Percentiles rank a stretch among this genome's conserved stretches.
Evolutionary conservation across 2,888 invertebrate genomes (phyloP).

Genomic region (Dione juno): DNA sequence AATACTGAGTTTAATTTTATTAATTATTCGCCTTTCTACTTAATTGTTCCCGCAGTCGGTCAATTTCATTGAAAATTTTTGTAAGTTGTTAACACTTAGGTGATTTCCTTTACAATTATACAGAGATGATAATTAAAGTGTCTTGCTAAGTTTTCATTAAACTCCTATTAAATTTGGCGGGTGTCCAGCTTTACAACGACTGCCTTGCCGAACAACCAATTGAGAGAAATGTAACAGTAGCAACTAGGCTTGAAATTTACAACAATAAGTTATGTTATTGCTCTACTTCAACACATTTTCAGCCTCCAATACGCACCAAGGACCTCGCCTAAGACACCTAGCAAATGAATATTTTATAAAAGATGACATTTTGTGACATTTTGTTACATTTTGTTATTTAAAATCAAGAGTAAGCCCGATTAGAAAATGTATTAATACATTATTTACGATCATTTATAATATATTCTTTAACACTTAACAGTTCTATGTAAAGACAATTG

Average conservation of each 20-base stretch:
- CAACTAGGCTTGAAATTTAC: constrained; percentile 21
- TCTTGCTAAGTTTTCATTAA: constrained; percentile 1
- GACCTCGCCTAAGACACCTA: too few species aligned
- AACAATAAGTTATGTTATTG: constrained; percentile 13
- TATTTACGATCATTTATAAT: too few species aligned
- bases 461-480: too few species aligned
- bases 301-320: too few species aligned
- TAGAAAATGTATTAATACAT: too few species aligned
- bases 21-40: constrained; percentile 14
- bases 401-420: too few species aligned
- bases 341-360: too few species aligned
- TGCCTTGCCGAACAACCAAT: constrained; percentile 21
- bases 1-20: constrained; percentile 29
- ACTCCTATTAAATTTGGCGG: constrained; percentile 21
- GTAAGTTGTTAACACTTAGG: neutral
- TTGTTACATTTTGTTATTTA: too few species aligned
- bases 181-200: constrained; percentile 15
- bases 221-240: constrained; percentile 22
- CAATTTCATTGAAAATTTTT: constrained; percentile 1
- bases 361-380: too few species aligned
- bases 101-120: neutral
- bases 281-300: too few species aligned
- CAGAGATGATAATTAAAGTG: constrained; percentile 5
- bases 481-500: too few species aligned
- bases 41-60: constrained; percentile 21